Percentiles rank a stretch among this genome's conserved stretches.
These are phyloP conservation scores for Rhinoptilus africanus DNA, from an alignment of 2,113 vertebrate species.

Conservation along the genomic window DNA sequence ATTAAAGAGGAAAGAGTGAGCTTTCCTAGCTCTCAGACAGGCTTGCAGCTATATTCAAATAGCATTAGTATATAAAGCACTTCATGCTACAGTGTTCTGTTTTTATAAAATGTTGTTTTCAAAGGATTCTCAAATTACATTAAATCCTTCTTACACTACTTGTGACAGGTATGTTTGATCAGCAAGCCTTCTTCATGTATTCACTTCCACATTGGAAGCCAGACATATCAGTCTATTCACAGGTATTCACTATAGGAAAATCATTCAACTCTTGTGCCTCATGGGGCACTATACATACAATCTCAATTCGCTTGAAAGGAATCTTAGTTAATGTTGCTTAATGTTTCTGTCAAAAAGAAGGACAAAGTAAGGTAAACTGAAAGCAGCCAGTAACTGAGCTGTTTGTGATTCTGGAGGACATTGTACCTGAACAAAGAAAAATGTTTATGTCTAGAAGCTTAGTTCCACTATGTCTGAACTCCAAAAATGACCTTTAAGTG, in stretches of 20 bases:
- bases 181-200: not conserved
- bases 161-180: not conserved
- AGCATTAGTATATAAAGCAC: not conserved
- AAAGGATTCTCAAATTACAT: not conserved
- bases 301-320: not conserved
- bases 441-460: not conserved
- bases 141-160: not conserved
- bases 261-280: not conserved
- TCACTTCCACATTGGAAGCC: not conserved
- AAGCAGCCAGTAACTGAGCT: not conserved
- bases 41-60: constrained; percentile 19
- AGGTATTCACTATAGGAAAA: not conserved
- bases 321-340: not conserved
- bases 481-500: not conserved
- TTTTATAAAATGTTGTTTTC: not conserved
- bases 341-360: not conserved
- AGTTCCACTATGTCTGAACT: not conserved
- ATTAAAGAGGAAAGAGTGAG: not conserved
- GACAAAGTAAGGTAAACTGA: not conserved
- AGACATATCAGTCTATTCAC: not conserved
- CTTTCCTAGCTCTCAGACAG: not conserved
- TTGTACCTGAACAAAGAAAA: not conserved
- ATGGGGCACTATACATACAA: not conserved
- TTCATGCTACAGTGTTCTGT: not conserved
- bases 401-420: not conserved